Evolutionary conservation across 1,140 invertebrate species (phyloP), one percentile per base, ranked within the genome.

Genomic region (Pseudomyrmex gracilis): DNA sequence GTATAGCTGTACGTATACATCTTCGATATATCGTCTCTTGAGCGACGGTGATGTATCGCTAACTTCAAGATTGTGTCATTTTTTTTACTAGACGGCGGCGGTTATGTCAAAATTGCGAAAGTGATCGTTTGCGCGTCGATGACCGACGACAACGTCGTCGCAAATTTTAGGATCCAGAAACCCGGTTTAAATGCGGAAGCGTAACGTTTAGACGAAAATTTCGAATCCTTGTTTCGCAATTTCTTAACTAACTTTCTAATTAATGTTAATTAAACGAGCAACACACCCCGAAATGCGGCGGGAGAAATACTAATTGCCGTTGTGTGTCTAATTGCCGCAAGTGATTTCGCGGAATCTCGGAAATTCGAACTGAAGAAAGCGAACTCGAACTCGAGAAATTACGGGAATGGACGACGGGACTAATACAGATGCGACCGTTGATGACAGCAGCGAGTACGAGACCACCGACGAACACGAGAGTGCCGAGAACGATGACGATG

Each of bases 71-170:
- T 77, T 60, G 8, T 8, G n/a, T n/a, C n/a, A n/a, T n/a, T n/a
- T n/a, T n/a, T n/a, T n/a, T n/a, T n/a, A n/a, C n/a, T n/a, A 47
- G 24, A 34, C 34, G 34, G 24, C 34, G 34, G 24, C 24, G 49
- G 47, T 68, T 68, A 45, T n/a, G 43, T 78, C 49, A 78, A 78
- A 78, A 70, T 78, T 78, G 76, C 17, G 47, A 45, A 47, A 4
- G 20, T 58, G 51, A 13, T 45, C 15, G 45, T 17, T 67, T 12
- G 43, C 47, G 17, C 66, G 60, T 22, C 24, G 13, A 17, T 22
- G 8, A 24, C 12, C 9, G 17, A n/a, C 47, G 8, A 10, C 22
- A 55, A n/a, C n/a, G n/a, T n/a, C 15, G 24, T 17, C 24, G 51
- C 17, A 70, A 34, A 2, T 55, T 10, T 70, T 22, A 13, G 17